phyloP scores from a whole-genome alignment of 2,797 vertebrate species.

The Megalops cyprinoides region DNA sequence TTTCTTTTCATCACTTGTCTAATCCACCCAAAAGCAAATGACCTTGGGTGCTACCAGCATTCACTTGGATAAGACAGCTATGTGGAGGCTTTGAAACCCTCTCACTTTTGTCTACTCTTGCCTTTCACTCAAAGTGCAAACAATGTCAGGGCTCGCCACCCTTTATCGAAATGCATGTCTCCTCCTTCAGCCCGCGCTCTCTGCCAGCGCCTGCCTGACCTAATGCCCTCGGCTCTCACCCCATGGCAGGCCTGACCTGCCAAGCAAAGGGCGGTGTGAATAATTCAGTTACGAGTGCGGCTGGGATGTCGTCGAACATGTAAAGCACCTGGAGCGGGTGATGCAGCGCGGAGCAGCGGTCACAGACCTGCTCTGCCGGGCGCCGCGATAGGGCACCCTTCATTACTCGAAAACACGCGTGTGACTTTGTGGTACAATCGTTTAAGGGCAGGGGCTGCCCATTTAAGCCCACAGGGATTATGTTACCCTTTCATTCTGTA shows the following conservation, averaged over 20 bases:
- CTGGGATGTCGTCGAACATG: constrained; percentile 39
- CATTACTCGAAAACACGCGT: constrained; percentile 54
- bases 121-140: neutral
- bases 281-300: constrained; percentile 53
- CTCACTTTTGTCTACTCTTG: neutral
- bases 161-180: too few species aligned
- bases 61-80: constrained; percentile 34
- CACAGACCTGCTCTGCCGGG: neutral
- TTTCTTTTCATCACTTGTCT: constrained; percentile 49
- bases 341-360: constrained; percentile 24
- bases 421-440: neutral
- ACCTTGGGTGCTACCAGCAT: constrained; percentile 37
- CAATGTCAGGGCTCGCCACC: neutral
- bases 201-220: too few species aligned
- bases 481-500: constrained; percentile 66
- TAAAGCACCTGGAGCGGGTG: constrained; percentile 38
- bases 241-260: constrained; percentile 50
- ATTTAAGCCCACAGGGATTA: constrained; percentile 66
- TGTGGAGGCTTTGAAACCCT: constrained; percentile 26
- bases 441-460: constrained; percentile 50
- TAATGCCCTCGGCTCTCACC: constrained; percentile 16
- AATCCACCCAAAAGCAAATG: constrained; percentile 49
- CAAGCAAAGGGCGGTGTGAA: constrained; percentile 38
- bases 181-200: too few species aligned
- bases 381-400: constrained; percentile 70